A percentile compares a stretch with the other conserved stretches of the same genome.
Evolutionary conservation across 2,888 invertebrate species (phyloP).

Genomic region (Anthrax anthrax): DNA sequence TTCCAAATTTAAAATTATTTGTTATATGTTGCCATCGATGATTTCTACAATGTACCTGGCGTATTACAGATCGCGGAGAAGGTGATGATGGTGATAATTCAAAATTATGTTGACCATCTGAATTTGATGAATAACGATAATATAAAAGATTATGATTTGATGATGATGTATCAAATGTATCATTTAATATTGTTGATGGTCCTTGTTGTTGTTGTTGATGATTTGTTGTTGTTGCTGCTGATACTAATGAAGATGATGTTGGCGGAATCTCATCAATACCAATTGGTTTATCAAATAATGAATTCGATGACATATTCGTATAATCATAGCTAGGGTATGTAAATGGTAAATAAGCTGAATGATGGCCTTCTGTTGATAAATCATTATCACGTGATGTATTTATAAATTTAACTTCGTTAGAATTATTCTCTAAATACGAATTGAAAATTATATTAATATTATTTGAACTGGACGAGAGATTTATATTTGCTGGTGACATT

Average conservation of each 20-base stretch:
- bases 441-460: constrained; percentile 33
- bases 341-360: constrained; percentile 24
- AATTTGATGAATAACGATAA: constrained; percentile 13
- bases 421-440: constrained; percentile 22
- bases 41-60: constrained; percentile 3
- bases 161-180: constrained; percentile 26
- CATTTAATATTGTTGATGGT: constrained; percentile 17
- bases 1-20: constrained; percentile 30
- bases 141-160: constrained; percentile 14
- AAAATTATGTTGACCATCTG: constrained; percentile 14
- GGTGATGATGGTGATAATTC: constrained; percentile 19
- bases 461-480: constrained; percentile 30
- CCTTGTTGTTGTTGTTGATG: not conserved
- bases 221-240: constrained; percentile 13
- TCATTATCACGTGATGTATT: constrained; percentile 24
- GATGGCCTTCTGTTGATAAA: constrained; percentile 22
- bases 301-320: constrained; percentile 33
- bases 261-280: constrained; percentile 27
- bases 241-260: too few relatives aligned
- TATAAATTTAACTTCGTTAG: constrained; percentile 31
- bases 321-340: constrained; percentile 31
- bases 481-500: constrained; percentile 28
- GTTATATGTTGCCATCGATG: constrained; percentile 22
- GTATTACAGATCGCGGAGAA: not conserved
- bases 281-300: constrained; percentile 27